Conservation (phyloP, 2,888 invertebrate genomes). For the Ptychoptera albimana region DNA sequence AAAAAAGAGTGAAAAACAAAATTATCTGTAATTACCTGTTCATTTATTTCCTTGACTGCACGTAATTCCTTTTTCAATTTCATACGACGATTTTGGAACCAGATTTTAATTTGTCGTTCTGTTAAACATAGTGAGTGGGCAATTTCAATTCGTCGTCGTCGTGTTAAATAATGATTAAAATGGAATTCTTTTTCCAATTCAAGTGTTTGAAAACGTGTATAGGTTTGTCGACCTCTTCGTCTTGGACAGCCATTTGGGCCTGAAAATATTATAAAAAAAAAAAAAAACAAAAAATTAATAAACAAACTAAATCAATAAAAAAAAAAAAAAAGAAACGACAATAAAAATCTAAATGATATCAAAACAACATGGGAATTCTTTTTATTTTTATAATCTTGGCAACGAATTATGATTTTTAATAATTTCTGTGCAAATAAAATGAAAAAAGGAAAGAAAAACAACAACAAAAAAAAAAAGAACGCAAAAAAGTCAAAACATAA, state of each 20-base stretch:
- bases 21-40: constrained; percentile 38
- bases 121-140: constrained; percentile 91
- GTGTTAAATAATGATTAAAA: constrained; percentile 93
- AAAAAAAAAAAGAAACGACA: no score
- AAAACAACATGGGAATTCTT: no score
- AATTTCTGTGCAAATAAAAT: no score
- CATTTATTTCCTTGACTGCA: constrained; percentile 89
- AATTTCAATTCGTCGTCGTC: constrained; percentile 91
- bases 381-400: no score
- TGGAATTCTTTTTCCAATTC: constrained; percentile 98
- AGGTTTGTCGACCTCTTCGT: constrained; percentile 89
- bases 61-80: constrained; percentile 91
- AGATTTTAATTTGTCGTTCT: constrained; percentile 92
- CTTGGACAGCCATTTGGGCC: constrained; percentile 92
- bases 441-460: no score
- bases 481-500: no score
- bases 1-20: background rate
- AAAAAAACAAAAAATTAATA: no score
- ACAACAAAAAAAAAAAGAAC: no score
- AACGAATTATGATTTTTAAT: no score
- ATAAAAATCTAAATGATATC: no score
- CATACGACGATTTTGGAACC: constrained; percentile 95
- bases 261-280: constrained; percentile 25
- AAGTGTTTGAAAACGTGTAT: constrained; percentile 95
- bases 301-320: no score